Evolutionary conservation across 2,797 vertebrate species (phyloP).

Genomic region (Molossus molossus): DNA sequence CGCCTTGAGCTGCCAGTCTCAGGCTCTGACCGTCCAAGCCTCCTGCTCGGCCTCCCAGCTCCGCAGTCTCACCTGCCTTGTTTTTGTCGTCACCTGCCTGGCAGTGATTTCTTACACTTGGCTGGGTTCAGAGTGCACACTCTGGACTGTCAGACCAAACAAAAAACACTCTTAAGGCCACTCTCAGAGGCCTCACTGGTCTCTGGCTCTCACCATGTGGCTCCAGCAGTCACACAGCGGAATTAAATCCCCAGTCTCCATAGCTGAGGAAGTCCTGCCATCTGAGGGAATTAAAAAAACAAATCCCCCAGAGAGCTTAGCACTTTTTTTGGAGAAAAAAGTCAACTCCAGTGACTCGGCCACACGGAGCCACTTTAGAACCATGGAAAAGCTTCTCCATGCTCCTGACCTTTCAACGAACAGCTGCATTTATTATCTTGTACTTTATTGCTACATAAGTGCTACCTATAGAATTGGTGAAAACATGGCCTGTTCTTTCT

Average conservation of each 20-base stretch:
- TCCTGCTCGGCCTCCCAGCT: not conserved
- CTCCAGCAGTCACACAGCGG: not conserved
- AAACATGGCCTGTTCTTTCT: slow-evolving; percentile 59
- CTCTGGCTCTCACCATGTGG: not conserved
- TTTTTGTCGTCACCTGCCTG: not conserved
- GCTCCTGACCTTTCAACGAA: not conserved
- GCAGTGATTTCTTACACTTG: not conserved
- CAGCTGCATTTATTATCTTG: not conserved
- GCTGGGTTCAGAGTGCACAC: not conserved
- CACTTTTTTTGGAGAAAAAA: not conserved
- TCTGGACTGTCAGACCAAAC: not conserved
- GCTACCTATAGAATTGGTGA: not conserved
- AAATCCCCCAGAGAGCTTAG: not conserved
- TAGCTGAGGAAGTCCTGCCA: not conserved
- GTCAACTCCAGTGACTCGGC: not conserved
- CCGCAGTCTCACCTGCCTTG: not conserved
- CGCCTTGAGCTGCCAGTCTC: not conserved
- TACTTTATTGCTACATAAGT: not conserved
- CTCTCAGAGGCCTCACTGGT: not conserved
- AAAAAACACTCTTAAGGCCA: not conserved
- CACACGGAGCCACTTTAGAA: not conserved
- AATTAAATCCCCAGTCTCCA: slow-evolving; percentile 40
- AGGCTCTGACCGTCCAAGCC: not conserved
- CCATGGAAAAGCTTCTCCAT: not conserved
- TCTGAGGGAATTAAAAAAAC: not conserved